Conservation (phyloP, 2,113 vertebrate genomes). For the Notarius quadriscutis region DNA sequence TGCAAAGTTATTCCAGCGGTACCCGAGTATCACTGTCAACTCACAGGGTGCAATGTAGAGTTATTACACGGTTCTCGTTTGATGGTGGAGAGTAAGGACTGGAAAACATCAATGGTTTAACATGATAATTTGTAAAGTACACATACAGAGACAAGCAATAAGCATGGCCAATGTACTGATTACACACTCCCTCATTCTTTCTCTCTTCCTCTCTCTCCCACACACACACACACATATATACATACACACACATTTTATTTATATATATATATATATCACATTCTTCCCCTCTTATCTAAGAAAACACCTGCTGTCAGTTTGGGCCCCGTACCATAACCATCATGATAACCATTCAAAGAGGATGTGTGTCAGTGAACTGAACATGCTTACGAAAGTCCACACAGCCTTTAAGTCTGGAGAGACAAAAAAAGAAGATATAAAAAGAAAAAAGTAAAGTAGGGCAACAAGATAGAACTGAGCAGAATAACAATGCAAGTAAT, state of each 20-base stretch:
- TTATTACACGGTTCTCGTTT: background rate
- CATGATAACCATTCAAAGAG: conserved; percentile 21
- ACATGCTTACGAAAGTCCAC: background rate
- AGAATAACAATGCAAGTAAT: conserved; percentile 39
- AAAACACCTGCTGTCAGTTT: conserved; percentile 50
- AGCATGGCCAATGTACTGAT: background rate
- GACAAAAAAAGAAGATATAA: conserved; percentile 4
- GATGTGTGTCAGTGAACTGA: conserved; percentile 1
- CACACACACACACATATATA: background rate
- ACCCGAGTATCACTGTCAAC: background rate
- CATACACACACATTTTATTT: too few species aligned
- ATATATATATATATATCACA: background rate
- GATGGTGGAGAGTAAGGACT: background rate
- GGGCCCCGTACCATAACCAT: conserved; percentile 22
- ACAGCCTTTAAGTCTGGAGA: background rate
- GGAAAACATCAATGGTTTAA: background rate
- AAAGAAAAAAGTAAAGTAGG: conserved; percentile 35
- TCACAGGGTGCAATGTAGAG: background rate
- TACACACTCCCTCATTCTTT: background rate
- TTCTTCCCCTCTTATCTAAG: conserved; percentile 42
- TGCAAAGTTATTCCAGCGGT: background rate
- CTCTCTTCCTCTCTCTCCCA: background rate
- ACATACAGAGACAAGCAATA: background rate
- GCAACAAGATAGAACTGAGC: conserved; percentile 18
- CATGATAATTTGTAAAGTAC: background rate